phyloP scores from a whole-genome alignment of 2,888 invertebrate species.

The Dicyrtoma fusca region DNA sequence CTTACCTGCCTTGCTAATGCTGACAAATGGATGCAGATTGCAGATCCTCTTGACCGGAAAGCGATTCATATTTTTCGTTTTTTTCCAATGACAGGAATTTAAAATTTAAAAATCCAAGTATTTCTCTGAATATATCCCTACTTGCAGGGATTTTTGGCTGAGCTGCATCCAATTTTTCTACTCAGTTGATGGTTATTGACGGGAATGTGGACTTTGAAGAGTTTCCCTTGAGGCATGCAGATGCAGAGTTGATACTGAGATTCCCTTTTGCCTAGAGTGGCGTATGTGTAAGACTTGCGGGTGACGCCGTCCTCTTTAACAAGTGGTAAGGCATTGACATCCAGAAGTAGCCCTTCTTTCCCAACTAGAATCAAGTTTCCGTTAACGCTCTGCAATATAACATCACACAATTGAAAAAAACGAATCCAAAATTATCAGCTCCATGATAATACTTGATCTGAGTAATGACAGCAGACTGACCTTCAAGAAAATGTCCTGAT shows the following conservation, averaged over 20 bases:
- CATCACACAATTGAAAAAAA: not conserved
- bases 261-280: constrained; percentile 50
- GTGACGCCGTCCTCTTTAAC: constrained; percentile 61
- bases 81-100: too few species aligned
- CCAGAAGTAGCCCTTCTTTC: constrained; percentile 71
- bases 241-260: constrained; percentile 83
- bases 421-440: not conserved
- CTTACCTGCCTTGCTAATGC: too few species aligned
- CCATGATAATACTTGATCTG: too few species aligned
- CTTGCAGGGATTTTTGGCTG: constrained; percentile 47
- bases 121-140: too few species aligned
- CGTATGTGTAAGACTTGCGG: constrained; percentile 50
- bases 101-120: too few species aligned
- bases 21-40: too few species aligned
- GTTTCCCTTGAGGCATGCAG: constrained; percentile 84
- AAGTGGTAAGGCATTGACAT: constrained; percentile 72
- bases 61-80: too few species aligned
- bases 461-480: too few species aligned
- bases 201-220: constrained; percentile 69
- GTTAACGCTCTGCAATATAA: constrained; percentile 65
- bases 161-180: constrained; percentile 48
- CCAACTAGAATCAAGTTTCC: constrained; percentile 71
- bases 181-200: constrained; percentile 44
- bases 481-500: constrained; percentile 76
- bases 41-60: too few species aligned